These are phyloP conservation scores for Acrocyrtus sp. DNA, from an alignment of 2,888 invertebrate genomes.

Conservation along the genomic window DNA sequence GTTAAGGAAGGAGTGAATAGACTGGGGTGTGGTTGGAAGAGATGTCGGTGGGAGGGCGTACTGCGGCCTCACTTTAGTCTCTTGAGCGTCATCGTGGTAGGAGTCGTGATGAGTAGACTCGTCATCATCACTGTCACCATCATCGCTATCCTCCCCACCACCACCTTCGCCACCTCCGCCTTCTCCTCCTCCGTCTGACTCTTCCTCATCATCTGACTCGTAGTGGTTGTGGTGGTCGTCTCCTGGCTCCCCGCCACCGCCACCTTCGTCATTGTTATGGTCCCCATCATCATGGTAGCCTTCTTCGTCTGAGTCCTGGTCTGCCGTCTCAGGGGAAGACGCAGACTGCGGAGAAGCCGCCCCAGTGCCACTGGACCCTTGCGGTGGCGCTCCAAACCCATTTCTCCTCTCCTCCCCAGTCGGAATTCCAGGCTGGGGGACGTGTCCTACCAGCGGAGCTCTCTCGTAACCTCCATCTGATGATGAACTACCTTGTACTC, in stretches of 20 bases:
- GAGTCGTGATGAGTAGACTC: conserved; percentile 30
- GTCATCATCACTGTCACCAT: conserved; percentile 41
- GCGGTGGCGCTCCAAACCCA: conserved; percentile 3
- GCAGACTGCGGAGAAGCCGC: conserved; percentile 9
- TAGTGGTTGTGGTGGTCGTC: conserved; percentile 39
- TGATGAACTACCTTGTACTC: too few relatives aligned
- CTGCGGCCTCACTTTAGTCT: conserved; percentile 47
- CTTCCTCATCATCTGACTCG: conserved; percentile 39
- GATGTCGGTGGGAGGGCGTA: conserved; percentile 51
- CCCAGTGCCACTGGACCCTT: conserved; percentile 1
- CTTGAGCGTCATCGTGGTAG: conserved; percentile 45
- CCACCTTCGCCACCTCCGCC: conserved; percentile 18
- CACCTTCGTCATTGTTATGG: conserved; percentile 14
- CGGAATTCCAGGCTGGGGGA: conserved; percentile 30
- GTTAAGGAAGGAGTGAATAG: conserved; percentile 39
- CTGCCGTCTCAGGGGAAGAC: conserved; percentile 25
- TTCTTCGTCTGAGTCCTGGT: conserved; percentile 45
- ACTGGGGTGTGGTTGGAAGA: conserved; percentile 13
- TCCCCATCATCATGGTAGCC: conserved; percentile 18
- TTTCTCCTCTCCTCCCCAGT: conserved; percentile 21
- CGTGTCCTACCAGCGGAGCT: too few relatives aligned
- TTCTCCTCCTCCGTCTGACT: conserved; percentile 31
- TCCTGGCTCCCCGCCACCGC: conserved; percentile 20
- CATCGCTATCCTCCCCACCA: conserved; percentile 11
- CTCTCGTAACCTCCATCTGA: conserved; percentile 33